These are phyloP conservation scores for Stenodema calcarata DNA, from an alignment of 2,888 invertebrate species.

Conservation along the genomic window DNA sequence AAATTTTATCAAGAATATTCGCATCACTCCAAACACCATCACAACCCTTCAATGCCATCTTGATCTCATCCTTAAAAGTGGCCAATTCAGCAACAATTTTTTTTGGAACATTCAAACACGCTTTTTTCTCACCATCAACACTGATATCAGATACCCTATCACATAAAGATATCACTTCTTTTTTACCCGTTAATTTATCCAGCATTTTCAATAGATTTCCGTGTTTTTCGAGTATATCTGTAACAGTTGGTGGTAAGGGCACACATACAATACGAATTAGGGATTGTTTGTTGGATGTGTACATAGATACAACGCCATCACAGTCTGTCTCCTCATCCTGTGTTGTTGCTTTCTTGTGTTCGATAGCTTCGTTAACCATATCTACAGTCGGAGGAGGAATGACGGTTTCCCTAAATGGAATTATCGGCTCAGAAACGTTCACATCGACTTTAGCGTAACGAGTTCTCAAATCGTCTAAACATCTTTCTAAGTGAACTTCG, in stretches of 20 bases:
- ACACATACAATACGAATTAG: conserved; percentile 76
- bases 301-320: conserved; percentile 63
- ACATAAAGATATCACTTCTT: conserved; percentile 8
- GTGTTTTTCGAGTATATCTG: conserved; percentile 74
- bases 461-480: conserved; percentile 86
- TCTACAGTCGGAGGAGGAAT: conserved; percentile 79
- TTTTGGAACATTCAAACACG: conserved; percentile 59
- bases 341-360: not conserved
- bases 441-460: conserved; percentile 83
- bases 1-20: conserved; percentile 70
- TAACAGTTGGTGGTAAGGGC: conserved; percentile 76
- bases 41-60: conserved; percentile 67
- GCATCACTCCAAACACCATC: conserved; percentile 64
- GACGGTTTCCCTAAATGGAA: conserved; percentile 94
- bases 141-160: not conserved
- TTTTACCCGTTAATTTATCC: conserved; percentile 63
- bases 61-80: conserved; percentile 67
- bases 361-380: conserved; percentile 84
- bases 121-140: not conserved
- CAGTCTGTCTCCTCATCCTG: not conserved
- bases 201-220: conserved; percentile 74
- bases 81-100: conserved; percentile 59
- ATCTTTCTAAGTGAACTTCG: conserved; percentile 95
- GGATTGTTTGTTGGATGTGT: conserved; percentile 76
- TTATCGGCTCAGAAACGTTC: conserved; percentile 93